A percentile compares a stretch with the other conserved stretches of the same genome.
Conservation (phyloP, 1,140 invertebrate genomes). For the Oscheius sp. region DNA sequence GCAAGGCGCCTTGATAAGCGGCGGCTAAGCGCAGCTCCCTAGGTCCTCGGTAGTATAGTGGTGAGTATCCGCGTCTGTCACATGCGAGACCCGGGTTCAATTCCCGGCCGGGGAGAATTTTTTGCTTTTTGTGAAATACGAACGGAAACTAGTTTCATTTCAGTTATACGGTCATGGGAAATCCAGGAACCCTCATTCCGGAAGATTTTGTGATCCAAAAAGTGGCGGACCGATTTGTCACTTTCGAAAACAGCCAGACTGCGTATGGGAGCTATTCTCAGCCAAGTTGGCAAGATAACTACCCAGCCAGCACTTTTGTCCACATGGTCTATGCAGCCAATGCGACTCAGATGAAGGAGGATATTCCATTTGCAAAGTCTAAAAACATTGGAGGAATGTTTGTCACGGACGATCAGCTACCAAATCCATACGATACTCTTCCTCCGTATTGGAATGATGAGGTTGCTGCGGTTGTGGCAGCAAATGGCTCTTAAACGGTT, state of each 20-base stretch:
- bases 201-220: background rate
- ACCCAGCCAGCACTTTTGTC: background rate
- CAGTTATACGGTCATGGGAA: background rate
- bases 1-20: too few relatives aligned
- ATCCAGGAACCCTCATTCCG: background rate
- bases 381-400: background rate
- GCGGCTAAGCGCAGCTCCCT: too few relatives aligned
- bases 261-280: background rate
- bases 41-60: constrained; percentile 52
- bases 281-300: background rate
- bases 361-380: background rate
- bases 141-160: background rate
- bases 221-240: background rate
- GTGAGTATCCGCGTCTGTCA: constrained; percentile 53
- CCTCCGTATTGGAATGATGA: background rate
- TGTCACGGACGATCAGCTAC: background rate
- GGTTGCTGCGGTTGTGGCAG: too few relatives aligned
- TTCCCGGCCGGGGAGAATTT: constrained; percentile 48
- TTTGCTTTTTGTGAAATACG: too few relatives aligned
- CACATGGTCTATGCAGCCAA: background rate
- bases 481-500: too few relatives aligned
- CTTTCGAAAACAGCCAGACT: background rate
- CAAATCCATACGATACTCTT: background rate
- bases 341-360: background rate
- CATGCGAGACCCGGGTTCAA: constrained; percentile 54